Base-by-base conservation (phyloP, 2,113 vertebrate genomes). In the Pseudolaguvia tuberculata region DNA sequence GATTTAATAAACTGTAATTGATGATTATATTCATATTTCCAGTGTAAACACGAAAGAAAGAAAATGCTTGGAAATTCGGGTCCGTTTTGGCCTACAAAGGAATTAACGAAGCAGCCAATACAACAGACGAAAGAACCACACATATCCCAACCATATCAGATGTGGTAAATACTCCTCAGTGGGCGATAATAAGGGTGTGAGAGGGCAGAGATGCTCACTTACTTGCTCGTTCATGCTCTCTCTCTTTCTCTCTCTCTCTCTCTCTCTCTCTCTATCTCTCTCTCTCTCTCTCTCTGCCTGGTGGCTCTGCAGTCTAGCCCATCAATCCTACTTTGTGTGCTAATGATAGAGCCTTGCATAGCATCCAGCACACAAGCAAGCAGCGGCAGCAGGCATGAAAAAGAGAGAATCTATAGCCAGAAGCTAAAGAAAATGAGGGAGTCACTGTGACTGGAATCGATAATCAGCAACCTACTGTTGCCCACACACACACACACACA, bases 271-370 rank as follows among this genome's bases (percentile, higher is more conserved):
- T 11, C 18, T n/a, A 31, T 62, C 31, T 23, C 66, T 51, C 65
- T 42, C 73, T 51, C 58, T 65, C 74, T 73, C 45, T 71, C 61
- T 72, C 68, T 58, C 62, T 48, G 62, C 65, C 70, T 29, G 86
- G 83, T 86, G 2, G 52, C 81, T 86, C 86, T 77, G 87, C 80
- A 84, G 76, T 86, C 78, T 23, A 58, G 76, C 78, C 88, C 81
- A 91, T 90, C 86, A 88, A 92, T 92, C 91, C 90, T 77, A 88
- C 85, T 91, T 88, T 89, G 87, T 90, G 87, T 85, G 87, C 88
- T 92, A 88, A 90, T 86, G 89, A 90, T 81, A 79, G 85, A 87
- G 84, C 86, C 85, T 80, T 86, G 85, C 88, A 84, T 86, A 90
- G 84, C 83, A 88, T 74, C 73, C 69, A 78, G 27, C 67, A 76